A percentile compares a stretch with the other conserved stretches of the same genome.
Conservation (phyloP, 2,113 vertebrate species). For the Microtus oregoni region DNA sequence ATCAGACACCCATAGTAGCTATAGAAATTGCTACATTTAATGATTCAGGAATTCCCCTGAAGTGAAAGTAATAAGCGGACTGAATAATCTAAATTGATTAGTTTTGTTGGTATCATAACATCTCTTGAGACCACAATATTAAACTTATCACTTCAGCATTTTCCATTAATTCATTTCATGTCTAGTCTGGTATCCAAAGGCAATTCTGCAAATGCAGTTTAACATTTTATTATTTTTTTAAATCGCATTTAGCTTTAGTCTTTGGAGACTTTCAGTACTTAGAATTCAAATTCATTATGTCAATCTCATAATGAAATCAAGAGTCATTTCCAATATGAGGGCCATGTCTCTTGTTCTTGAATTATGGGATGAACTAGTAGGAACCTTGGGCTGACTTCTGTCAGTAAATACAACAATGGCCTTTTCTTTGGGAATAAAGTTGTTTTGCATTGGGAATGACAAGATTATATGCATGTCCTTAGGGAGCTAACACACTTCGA, state of each 20-base stretch:
- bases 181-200: conserved; percentile 44
- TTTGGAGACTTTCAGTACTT: conserved; percentile 49
- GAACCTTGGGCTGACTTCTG: background rate
- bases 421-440: background rate
- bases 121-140: conserved; percentile 61
- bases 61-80: conserved; percentile 69
- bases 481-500: background rate
- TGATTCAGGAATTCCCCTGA: conserved; percentile 68
- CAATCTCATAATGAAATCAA: conserved; percentile 54
- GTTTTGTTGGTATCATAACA: conserved; percentile 65
- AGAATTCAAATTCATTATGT: conserved; percentile 46
- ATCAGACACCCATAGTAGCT: conserved; percentile 55
- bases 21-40: conserved; percentile 69
- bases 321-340: background rate
- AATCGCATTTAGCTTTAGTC: conserved; percentile 52
- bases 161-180: conserved; percentile 58
- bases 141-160: conserved; percentile 56
- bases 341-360: background rate
- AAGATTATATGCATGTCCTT: background rate
- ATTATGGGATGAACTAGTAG: background rate
- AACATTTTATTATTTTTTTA: conserved; percentile 59
- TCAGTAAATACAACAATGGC: background rate
- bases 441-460: background rate
- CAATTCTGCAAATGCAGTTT: conserved; percentile 57
- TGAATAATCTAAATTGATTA: conserved; percentile 73